phyloP scores from a whole-genome alignment of 2,113 vertebrate genomes.

The Gymnorhina tibicen region DNA sequence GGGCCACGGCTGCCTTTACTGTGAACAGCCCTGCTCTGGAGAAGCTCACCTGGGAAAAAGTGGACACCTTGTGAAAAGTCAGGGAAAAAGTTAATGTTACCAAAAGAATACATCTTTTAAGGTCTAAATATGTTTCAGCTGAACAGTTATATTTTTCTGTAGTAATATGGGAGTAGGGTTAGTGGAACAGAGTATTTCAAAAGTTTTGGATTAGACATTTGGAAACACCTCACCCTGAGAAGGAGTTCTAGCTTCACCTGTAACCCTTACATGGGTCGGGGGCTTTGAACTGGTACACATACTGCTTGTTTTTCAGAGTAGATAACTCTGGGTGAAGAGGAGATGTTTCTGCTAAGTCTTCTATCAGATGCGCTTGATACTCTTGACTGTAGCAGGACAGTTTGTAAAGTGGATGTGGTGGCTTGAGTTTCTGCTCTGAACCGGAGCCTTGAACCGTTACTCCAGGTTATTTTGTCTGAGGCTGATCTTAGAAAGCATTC shows the following conservation, averaged over 20 bases:
- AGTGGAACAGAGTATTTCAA: neutral
- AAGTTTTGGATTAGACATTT: neutral
- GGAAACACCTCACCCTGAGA: neutral
- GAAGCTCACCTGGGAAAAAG: neutral
- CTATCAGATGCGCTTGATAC: accelerated
- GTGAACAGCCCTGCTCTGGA: neutral
- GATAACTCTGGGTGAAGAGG: neutral
- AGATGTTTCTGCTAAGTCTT: neutral
- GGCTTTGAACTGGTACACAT: neutral
- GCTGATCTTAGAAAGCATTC: neutral
- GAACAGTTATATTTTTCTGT: neutral
- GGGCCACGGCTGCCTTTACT: accelerated
- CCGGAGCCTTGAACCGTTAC: neutral
- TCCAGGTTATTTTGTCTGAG: neutral
- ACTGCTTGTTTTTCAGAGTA: neutral
- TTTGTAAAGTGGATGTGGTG: neutral
- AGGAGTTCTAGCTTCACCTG: neutral
- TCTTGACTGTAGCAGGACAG: neutral
- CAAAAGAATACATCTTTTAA: neutral
- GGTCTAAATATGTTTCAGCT: neutral
- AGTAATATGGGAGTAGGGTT: neutral
- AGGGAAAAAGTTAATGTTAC: neutral
- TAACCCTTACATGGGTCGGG: neutral
- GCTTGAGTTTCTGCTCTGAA: neutral
- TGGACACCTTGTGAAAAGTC: neutral